Conservation (phyloP, 2,797 vertebrate species). For the Alcedo quadribrachys region DNA sequence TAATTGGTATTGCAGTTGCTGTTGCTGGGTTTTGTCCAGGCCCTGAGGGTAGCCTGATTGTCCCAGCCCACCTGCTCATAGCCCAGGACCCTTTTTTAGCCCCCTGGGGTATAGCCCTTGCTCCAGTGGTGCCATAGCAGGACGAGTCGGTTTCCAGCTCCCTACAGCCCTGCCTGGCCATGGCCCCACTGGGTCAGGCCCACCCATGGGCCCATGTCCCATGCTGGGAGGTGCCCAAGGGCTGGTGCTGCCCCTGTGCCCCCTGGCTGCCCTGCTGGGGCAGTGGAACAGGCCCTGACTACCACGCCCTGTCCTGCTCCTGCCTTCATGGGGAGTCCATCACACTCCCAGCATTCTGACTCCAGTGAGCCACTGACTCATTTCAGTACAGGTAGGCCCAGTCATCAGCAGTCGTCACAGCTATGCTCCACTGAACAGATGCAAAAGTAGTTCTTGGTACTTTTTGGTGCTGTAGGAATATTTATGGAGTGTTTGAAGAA, state of each 20-base stretch:
- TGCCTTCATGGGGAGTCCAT: not conserved
- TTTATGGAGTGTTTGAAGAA: not conserved
- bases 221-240: not conserved
- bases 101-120: not conserved
- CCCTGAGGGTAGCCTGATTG: not conserved
- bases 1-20: not conserved
- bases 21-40: accelerated
- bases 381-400: not conserved
- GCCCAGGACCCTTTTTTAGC: accelerated
- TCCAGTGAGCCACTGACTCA: not conserved
- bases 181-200: not conserved
- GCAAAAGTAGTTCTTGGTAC: not conserved
- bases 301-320: not conserved
- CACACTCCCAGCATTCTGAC: no score
- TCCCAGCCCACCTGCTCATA: accelerated
- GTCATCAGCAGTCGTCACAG: not conserved
- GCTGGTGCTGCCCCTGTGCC: not conserved
- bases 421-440: no score
- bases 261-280: no score
- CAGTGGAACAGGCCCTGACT: not conserved
- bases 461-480: not conserved
- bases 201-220: not conserved
- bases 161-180: not conserved
- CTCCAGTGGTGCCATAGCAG: accelerated
- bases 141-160: not conserved